A percentile compares a stretch with the other conserved stretches of the same genome.
These are phyloP conservation scores for zebrafish (Danio rerio) DNA, from an alignment of 2,113 vertebrate species.

Conservation along the genomic window DNA sequence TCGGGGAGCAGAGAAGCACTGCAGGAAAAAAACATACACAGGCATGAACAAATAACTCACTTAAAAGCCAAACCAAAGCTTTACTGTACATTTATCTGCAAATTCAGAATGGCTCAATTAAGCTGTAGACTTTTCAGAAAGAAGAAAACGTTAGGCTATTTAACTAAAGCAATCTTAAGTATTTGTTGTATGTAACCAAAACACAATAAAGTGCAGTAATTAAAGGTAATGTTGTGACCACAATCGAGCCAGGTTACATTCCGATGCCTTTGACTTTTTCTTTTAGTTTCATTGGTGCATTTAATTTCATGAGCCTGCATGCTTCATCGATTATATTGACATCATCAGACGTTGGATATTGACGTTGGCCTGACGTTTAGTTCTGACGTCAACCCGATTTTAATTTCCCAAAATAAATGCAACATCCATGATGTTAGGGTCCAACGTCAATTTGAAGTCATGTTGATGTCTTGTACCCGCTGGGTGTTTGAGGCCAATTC, in stretches of 20 bases:
- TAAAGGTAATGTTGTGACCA: not conserved
- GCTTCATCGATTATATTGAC: no score
- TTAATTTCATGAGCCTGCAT: no score
- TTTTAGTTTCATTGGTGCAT: not conserved
- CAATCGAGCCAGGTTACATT: not conserved
- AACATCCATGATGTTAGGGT: no score
- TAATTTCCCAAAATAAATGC: no score
- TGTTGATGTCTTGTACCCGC: no score
- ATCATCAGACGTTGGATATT: no score
- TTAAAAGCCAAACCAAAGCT: not conserved
- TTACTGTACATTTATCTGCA: not conserved
- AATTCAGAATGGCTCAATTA: not conserved
- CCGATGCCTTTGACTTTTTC: not conserved
- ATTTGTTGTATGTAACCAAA: no score
- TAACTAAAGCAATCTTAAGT: not conserved
- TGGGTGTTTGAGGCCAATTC: no score
- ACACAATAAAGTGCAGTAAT: not conserved
- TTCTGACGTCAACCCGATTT: no score
- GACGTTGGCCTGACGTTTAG: no score
- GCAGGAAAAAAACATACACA: not conserved
- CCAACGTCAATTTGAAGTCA: no score
- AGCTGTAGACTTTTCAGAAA: not conserved
- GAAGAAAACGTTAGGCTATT: not conserved
- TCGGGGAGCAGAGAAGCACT: not conserved
- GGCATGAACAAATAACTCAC: not conserved